phyloP scores from a whole-genome alignment of 2,888 invertebrate species.

The Drosophila siamana region DNA sequence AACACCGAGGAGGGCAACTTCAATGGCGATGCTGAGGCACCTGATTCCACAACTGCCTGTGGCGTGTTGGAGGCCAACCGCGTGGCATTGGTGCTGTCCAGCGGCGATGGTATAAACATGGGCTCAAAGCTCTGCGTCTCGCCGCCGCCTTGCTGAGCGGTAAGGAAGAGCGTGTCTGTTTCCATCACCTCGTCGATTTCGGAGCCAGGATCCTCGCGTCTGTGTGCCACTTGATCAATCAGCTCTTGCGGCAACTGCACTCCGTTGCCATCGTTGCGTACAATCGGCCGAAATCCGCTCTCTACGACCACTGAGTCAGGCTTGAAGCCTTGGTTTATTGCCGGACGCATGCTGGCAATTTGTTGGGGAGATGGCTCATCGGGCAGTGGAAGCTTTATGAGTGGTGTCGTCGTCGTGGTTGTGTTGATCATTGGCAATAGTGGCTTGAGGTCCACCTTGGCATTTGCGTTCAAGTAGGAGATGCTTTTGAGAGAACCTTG shows the following conservation, averaged over 20 bases:
- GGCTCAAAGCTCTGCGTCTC: constrained; percentile 90
- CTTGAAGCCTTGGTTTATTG: constrained; percentile 91
- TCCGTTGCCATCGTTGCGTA: constrained; percentile 85
- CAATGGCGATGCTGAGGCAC: constrained; percentile 45
- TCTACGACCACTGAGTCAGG: constrained; percentile 93
- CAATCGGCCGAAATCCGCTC: constrained; percentile 93
- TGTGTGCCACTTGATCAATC: constrained; percentile 82
- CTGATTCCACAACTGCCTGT: constrained; percentile 8
- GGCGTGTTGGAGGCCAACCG: constrained; percentile 56
- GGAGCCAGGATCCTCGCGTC: constrained; percentile 84
- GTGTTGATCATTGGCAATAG: constrained; percentile 22
- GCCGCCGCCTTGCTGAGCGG: constrained; percentile 85
- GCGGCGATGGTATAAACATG: constrained; percentile 92
- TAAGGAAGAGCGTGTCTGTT: constrained; percentile 84
- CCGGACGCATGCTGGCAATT: constrained; percentile 86
- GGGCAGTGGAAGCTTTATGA: constrained; percentile 76
- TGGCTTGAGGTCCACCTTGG: constrained; percentile 62
- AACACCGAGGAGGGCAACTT: constrained; percentile 59
- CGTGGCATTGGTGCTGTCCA: constrained; percentile 87
- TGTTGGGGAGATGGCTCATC: constrained; percentile 74
- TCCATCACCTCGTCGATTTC: constrained; percentile 84
- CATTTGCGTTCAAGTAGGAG: constrained; percentile 44
- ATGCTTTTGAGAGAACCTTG: constrained; percentile 71
- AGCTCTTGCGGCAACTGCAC: constrained; percentile 85
- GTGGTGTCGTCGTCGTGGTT: constrained; percentile 36